These are phyloP conservation scores for Lamprologus tigripictilis DNA, from an alignment of 2,113 vertebrate species.

Conservation along the genomic window DNA sequence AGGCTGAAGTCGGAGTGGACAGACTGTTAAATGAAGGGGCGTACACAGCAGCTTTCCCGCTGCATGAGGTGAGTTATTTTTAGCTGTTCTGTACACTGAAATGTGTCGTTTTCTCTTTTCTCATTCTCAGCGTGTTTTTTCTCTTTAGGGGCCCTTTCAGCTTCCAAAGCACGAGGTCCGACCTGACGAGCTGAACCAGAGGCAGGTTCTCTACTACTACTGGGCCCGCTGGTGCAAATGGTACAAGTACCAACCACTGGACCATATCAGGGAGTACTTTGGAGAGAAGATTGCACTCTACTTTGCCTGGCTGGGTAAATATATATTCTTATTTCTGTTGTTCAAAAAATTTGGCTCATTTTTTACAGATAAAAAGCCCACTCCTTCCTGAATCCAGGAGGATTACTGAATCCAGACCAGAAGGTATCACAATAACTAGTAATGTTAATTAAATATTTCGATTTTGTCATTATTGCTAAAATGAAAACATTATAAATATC, in stretches of 20 bases:
- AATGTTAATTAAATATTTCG: neutral
- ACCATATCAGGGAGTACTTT: slow-evolving; percentile 72
- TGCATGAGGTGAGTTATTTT: slow-evolving; percentile 62
- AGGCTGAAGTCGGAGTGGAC: slow-evolving; percentile 70
- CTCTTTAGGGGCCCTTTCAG: slow-evolving; percentile 66
- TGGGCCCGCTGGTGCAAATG: slow-evolving; percentile 77
- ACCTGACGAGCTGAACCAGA: slow-evolving; percentile 67
- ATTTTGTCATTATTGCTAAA: neutral
- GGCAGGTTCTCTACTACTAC: slow-evolving; percentile 69
- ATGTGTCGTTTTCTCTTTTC: neutral
- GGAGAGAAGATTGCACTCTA: slow-evolving; percentile 75
- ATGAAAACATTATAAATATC: neutral
- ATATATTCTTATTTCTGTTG: neutral
- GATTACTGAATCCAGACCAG: neutral
- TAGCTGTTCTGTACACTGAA: neutral
- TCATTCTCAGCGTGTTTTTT: neutral
- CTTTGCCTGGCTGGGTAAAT: slow-evolving; percentile 68
- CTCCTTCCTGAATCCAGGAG: neutral
- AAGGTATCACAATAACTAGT: neutral
- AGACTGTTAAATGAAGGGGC: slow-evolving; percentile 69
- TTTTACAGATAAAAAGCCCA: neutral
- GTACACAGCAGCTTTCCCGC: slow-evolving; percentile 70
- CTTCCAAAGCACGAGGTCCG: slow-evolving; percentile 45
- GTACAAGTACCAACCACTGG: slow-evolving; percentile 76
- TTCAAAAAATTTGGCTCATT: neutral